Evolutionary conservation across 2,888 invertebrate species (phyloP).

Genomic region (Drosophila fulvimacula): DNA sequence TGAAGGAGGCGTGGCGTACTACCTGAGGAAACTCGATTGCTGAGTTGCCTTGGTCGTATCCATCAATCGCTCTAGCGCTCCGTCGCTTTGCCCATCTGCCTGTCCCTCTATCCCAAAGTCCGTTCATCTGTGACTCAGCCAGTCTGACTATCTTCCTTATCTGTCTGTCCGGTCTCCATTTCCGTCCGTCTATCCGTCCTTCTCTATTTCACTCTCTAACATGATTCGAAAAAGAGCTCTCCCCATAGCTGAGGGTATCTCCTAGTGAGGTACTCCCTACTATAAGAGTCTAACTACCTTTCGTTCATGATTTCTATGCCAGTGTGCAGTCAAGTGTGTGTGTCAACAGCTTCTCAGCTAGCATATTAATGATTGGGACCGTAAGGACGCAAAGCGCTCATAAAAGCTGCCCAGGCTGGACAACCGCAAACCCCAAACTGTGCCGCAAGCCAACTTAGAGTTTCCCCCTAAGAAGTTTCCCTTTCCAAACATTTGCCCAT

Average conservation of each 20-base stretch:
- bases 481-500: background rate
- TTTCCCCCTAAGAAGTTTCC: background rate
- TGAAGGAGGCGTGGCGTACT: background rate
- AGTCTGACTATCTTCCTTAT: background rate
- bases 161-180: background rate
- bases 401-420: constrained; percentile 53
- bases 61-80: too few relatives aligned
- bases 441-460: constrained; percentile 1
- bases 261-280: background rate
- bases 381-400: constrained; percentile 59
- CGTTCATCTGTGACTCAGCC: too few relatives aligned
- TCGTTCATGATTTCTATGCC: constrained; percentile 8
- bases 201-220: background rate
- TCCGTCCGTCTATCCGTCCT: background rate
- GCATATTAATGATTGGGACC: constrained; percentile 66
- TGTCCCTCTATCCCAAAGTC: background rate
- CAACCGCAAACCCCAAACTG: constrained; percentile 19
- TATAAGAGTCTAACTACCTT: too few relatives aligned
- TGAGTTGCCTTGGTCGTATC: background rate
- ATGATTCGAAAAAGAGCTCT: too few relatives aligned
- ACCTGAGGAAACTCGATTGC: background rate
- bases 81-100: background rate
- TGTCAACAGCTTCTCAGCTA: constrained; percentile 35
- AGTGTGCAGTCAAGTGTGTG: constrained; percentile 25
- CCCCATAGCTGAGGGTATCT: background rate